These are phyloP conservation scores for Spatulosminthurus flaviceps DNA, from an alignment of 2,888 invertebrate genomes.

Conservation along the genomic window DNA sequence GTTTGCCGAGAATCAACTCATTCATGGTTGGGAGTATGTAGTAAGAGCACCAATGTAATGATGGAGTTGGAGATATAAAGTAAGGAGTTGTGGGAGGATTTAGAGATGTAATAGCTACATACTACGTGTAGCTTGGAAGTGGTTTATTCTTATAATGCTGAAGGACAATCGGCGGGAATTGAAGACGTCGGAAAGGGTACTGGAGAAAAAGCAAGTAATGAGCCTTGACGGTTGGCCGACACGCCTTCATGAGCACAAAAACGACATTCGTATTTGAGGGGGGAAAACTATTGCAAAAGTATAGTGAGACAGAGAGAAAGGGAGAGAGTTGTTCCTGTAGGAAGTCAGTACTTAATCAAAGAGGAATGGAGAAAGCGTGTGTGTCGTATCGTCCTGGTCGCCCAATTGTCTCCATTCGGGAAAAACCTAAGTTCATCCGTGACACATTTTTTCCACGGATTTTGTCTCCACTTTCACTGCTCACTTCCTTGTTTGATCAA, in stretches of 20 bases:
- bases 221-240: conserved; percentile 49
- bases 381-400: conserved; percentile 11
- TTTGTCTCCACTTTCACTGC: neutral
- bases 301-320: too few species aligned
- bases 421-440: conserved; percentile 12
- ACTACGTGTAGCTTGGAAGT: too few species aligned
- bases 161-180: conserved; percentile 4
- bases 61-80: too few species aligned
- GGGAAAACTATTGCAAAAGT: neutral
- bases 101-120: too few species aligned
- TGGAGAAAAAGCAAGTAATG: conserved; percentile 42
- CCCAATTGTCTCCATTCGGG: conserved; percentile 10
- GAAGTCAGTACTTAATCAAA: conserved; percentile 10
- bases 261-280: conserved; percentile 14
- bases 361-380: neutral
- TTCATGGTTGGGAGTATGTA: too few species aligned
- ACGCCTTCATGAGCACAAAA: conserved; percentile 48
- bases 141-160: neutral
- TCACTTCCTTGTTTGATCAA: neutral
- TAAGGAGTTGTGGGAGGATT: too few species aligned
- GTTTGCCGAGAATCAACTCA: too few species aligned
- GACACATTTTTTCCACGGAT: conserved; percentile 10
- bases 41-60: too few species aligned
- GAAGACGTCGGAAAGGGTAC: conserved; percentile 1
- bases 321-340: neutral